Percentiles rank a stretch among this genome's conserved stretches.
phyloP scores from a whole-genome alignment of 2,797 vertebrate genomes.

The Florisuga fusca region DNA sequence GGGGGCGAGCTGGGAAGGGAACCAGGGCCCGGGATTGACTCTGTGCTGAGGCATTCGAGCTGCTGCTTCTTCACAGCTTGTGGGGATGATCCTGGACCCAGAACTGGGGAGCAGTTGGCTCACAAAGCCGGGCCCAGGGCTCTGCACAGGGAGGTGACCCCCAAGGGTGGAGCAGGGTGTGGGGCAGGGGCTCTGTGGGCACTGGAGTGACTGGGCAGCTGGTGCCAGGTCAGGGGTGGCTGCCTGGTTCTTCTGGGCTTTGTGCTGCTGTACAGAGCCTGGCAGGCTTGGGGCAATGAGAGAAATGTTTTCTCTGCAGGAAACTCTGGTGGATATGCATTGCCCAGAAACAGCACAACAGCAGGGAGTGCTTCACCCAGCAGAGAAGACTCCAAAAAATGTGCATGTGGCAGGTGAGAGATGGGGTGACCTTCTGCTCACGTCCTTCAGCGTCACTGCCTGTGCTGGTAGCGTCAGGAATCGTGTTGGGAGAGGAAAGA shows the following conservation, averaged over 20 bases:
- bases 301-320: neutral
- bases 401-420: neutral
- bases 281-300: too few species aligned
- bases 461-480: neutral
- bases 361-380: neutral
- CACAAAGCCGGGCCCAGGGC: neutral
- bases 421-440: neutral
- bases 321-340: neutral
- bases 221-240: neutral
- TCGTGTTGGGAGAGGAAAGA: rapidly evolving
- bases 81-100: neutral
- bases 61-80: neutral
- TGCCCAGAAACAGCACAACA: neutral
- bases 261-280: neutral
- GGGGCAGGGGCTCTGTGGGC: neutral
- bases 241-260: neutral
- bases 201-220: neutral
- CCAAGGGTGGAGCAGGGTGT: neutral
- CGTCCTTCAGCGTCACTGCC: neutral
- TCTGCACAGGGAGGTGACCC: neutral
- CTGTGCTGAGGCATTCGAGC: neutral
- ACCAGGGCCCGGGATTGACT: neutral
- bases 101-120: neutral
- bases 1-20: neutral
- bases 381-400: neutral